These are phyloP conservation scores for Percopsis transmontana DNA, from an alignment of 2,113 vertebrate genomes.

Conservation along the genomic window DNA sequence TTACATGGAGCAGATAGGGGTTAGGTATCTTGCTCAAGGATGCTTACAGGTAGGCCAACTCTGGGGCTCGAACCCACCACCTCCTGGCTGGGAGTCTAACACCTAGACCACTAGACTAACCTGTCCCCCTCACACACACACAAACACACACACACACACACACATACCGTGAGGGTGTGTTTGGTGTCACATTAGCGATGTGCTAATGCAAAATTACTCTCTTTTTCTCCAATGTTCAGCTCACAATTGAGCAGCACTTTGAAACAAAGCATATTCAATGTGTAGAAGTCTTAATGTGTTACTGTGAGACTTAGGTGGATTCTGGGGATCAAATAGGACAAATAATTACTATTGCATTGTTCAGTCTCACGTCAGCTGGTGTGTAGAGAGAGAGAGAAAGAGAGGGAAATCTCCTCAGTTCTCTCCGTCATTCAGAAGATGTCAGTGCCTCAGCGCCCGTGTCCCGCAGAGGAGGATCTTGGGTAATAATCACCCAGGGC, in stretches of 20 bases:
- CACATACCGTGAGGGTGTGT: slow-evolving; percentile 15
- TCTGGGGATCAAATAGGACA: slow-evolving; percentile 13
- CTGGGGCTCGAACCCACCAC: no score
- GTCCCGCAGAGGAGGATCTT: slow-evolving; percentile 52
- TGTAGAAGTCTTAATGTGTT: slow-evolving; percentile 4
- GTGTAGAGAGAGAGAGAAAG: background rate
- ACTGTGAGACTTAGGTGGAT: slow-evolving; percentile 3
- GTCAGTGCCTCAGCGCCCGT: slow-evolving; percentile 50
- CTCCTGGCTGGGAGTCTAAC: no score
- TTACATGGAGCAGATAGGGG: no score
- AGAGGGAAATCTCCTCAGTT: background rate
- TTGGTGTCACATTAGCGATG: slow-evolving; percentile 6
- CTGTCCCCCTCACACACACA: background rate
- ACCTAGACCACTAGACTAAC: no score
- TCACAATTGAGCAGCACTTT: slow-evolving; percentile 8
- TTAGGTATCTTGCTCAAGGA: no score
- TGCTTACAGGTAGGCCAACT: no score
- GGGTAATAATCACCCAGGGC: slow-evolving; percentile 73
- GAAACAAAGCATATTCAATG: slow-evolving; percentile 1
- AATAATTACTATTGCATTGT: slow-evolving; percentile 46
- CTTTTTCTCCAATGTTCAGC: background rate
- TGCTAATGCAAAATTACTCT: slow-evolving; percentile 8
- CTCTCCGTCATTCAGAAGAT: slow-evolving; percentile 12
- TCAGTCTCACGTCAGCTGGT: slow-evolving; percentile 14
- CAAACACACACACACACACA: background rate